Conservation (phyloP, 2,888 invertebrate species). For the Andrena praecox region DNA sequence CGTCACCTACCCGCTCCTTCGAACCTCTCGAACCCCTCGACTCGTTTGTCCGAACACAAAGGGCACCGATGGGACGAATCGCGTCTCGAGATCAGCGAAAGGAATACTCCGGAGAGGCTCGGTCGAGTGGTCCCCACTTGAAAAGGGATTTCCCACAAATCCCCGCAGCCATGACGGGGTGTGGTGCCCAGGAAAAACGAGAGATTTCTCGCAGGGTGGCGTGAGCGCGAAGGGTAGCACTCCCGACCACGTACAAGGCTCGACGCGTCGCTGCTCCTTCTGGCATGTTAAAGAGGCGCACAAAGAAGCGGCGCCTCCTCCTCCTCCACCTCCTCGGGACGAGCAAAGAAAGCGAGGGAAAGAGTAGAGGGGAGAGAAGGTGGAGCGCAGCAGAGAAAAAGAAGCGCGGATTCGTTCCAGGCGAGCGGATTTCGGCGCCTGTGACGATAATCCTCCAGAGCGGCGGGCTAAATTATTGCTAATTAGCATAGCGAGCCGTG, state of each 20-base stretch:
- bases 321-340: background rate
- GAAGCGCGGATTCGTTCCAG: slow-evolving; percentile 43
- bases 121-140: slow-evolving; percentile 16
- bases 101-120: slow-evolving; percentile 37
- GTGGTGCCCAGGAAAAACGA: slow-evolving; percentile 12
- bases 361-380: background rate
- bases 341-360: background rate
- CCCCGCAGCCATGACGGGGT: background rate
- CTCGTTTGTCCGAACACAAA: slow-evolving; percentile 43
- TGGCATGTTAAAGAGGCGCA: slow-evolving; percentile 59
- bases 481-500: slow-evolving; percentile 57
- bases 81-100: slow-evolving; percentile 49
- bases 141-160: slow-evolving; percentile 32
- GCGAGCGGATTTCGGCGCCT: slow-evolving; percentile 40
- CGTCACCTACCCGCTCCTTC: background rate
- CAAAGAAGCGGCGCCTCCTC: slow-evolving; percentile 41
- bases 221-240: slow-evolving; percentile 18
- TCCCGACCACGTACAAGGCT: slow-evolving; percentile 16
- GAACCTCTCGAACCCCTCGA: slow-evolving; percentile 3
- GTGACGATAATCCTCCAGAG: slow-evolving; percentile 32
- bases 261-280: slow-evolving; percentile 17
- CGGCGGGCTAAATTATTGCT: slow-evolving; percentile 53
- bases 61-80: slow-evolving; percentile 35
- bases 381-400: background rate
- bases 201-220: slow-evolving; percentile 36